Base-by-base conservation (phyloP, 2,113 vertebrate species). In the Andinoacara biseriatus region DNA sequence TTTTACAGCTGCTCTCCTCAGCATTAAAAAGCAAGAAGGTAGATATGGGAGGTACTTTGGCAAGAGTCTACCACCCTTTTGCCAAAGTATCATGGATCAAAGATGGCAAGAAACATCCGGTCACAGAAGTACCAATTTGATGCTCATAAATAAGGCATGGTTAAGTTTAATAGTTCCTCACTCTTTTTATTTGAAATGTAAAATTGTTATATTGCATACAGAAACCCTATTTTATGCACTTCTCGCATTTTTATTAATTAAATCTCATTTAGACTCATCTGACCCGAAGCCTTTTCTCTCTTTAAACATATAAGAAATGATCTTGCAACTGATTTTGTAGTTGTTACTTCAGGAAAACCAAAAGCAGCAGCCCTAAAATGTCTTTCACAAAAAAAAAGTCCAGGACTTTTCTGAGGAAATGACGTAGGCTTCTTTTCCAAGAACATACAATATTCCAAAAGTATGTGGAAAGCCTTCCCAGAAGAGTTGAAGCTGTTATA, bases 61-160 rank as follows among this genome's bases (percentile, higher is more conserved):
- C 40, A 43, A 43, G 96, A 54, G 87, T 96, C 20, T 95, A 94
- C 5, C 88, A 95, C 22, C 43, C 91, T 3, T 85, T 49, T 0
- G 94, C 90, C 1, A 83, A 86, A 5, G 94, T 96, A 5, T 74
- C 17, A 96, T 35, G 4, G 5, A 35, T 5, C 33, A 35, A 95
- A 91, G 93, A 96, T 2, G 95, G 94, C 4, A 35, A 80, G 20
- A 89, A 94, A 85, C 77, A 92, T 96, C 85, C 95, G 96, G 61
- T 95, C 95, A 29, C 93, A 95, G 8, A 4, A 57, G 29, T 8
- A n/a, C n/a, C n/a, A 69, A 52, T 10, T 52, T 29, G 15, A 49
- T 49, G 65, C 15, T 69, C 15, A 52, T 69, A 20, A 69, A 10
- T 8, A 17, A 69, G 49, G 17, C 65, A 20, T 69, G 24, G 5